Evolutionary conservation across 2,797 vertebrate species (phyloP).

Genomic region (Eleutherodactylus coqui): DNA sequence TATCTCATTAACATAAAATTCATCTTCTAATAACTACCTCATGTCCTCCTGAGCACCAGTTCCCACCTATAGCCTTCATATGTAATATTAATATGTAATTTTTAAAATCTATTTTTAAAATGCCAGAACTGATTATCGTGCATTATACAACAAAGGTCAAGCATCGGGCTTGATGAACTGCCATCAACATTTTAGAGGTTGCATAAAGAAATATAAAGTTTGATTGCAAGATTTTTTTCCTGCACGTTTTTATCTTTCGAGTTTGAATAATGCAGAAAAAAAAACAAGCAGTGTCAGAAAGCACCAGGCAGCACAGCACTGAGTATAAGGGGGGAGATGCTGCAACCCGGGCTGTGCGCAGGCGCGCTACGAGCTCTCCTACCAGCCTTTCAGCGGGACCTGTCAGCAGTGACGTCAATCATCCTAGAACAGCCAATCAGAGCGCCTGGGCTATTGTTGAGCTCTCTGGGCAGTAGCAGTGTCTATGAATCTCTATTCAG

Average conservation of each 20-base stretch:
- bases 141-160: background rate
- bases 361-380: constrained; percentile 75
- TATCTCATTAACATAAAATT: too few relatives aligned
- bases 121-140: background rate
- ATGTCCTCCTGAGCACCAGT: too few relatives aligned
- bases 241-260: constrained; percentile 23
- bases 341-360: constrained; percentile 75
- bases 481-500: constrained; percentile 92
- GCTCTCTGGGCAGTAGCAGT: constrained; percentile 85
- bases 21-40: too few relatives aligned
- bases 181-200: background rate
- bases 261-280: constrained; percentile 8
- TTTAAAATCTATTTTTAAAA: too few relatives aligned
- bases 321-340: background rate
- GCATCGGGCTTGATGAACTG: background rate
- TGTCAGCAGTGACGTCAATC: constrained; percentile 92
- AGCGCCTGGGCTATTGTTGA: constrained; percentile 84
- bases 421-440: constrained; percentile 87
- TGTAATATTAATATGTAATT: background rate
- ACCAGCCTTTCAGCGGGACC: constrained; percentile 84
- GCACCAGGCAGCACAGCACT: background rate
- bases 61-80: background rate
- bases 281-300: constrained; percentile 21
- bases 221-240: background rate
- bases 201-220: background rate